Base-by-base conservation (phyloP, 1,140 invertebrate species). In the Tyrophagus putrescentiae region DNA sequence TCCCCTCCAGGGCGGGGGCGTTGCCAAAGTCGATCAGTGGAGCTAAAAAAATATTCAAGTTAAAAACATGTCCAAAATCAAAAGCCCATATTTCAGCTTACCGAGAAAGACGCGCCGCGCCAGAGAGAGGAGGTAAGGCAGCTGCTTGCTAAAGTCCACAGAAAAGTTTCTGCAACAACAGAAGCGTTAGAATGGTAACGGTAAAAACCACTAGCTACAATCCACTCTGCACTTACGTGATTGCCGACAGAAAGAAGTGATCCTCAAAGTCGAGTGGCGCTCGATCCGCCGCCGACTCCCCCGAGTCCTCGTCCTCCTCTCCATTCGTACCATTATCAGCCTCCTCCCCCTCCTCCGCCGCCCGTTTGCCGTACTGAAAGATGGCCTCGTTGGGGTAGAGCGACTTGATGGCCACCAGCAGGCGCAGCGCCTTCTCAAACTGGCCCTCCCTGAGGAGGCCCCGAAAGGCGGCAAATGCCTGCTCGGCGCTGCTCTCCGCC, bases 1-100 rank as follows among this genome's bases (percentile, higher is more conserved):
- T n/a, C n/a, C n/a, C n/a, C n/a, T n/a, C n/a, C n/a, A n/a, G n/a
- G n/a, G n/a, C n/a, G 36, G 31, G 23, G 23, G 25, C 3, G 28
- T 59, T 59, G 4, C 39, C 57, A 57, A 39, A 39, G 44, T 57
- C 27, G 18, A 42, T 59, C 9, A 59, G 18, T 4, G 39, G 57
- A 48, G 33, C 33, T 57, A 57, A 57, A 57, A 23, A 13, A 50
- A 48, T 48, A 21, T 13, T 25, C 31, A 48, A 48, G 31, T 48
- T 7, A 9, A 48, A 18, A 48, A 13, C 18, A 48, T 7, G 18
- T 48, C 7, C 23, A 18, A 6, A 48, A 7, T 7, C 31, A 18
- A 48, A 48, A 13, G 21, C 45, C 23, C 7, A n/a, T n/a, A n/a
- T n/a, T 48, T n/a, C 18, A 48, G 18, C 6, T 48, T 7, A 48